A percentile compares a stretch with the other conserved stretches of the same genome.
Evolutionary conservation across 2,113 vertebrate genomes (phyloP).

Genomic region (Nannobrachium achirus): DNA sequence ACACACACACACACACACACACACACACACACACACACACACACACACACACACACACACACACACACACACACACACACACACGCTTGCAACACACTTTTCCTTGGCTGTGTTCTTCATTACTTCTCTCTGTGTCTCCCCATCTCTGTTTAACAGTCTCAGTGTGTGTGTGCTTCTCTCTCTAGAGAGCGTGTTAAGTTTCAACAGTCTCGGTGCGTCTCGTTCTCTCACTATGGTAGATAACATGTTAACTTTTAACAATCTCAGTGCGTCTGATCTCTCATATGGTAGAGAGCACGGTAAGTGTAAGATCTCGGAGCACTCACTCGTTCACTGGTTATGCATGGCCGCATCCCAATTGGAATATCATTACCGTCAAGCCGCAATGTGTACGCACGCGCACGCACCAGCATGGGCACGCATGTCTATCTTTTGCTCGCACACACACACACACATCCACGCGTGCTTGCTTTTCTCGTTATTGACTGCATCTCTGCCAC

Average conservation of each 20-base stretch:
- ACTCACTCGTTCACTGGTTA: slow-evolving; percentile 36
- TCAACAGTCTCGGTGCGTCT: not conserved
- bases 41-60: too few relatives aligned
- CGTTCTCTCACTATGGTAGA: slow-evolving; percentile 26
- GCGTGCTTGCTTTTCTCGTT: too few relatives aligned
- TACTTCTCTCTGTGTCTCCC: not conserved
- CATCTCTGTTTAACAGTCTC: not conserved
- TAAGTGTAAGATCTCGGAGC: slow-evolving; percentile 47
- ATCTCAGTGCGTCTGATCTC: too few relatives aligned
- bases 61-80: too few relatives aligned
- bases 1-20: too few relatives aligned
- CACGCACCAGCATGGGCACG: not conserved
- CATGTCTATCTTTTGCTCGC: not conserved
- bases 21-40: too few relatives aligned
- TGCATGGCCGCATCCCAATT: slow-evolving; percentile 43
- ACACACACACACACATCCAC: slow-evolving; percentile 2
- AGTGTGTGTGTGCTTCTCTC: too few relatives aligned
- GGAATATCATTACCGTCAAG: slow-evolving; percentile 45
- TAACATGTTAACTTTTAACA: slow-evolving; percentile 24
- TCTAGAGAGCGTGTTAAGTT: not conserved
- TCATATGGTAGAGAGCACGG: too few relatives aligned
- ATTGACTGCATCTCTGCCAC: slow-evolving; percentile 10
- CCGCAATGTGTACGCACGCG: not conserved
- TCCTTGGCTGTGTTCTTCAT: too few relatives aligned
- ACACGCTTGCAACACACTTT: too few relatives aligned